These are phyloP conservation scores for Jaculus jaculus DNA, from an alignment of 2,113 vertebrate species.

Conservation along the genomic window DNA sequence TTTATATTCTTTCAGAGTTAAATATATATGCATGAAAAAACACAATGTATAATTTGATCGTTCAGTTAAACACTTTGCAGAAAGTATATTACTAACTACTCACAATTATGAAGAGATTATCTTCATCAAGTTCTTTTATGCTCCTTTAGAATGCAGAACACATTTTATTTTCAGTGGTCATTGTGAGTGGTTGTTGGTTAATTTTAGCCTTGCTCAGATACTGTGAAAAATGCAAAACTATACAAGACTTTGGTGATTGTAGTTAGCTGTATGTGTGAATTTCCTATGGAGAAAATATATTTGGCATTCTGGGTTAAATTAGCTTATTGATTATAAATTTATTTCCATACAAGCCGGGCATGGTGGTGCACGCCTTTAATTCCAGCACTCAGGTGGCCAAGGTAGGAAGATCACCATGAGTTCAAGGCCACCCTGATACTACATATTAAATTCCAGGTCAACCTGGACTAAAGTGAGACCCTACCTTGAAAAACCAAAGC, in stretches of 20 bases:
- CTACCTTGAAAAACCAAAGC: too few relatives aligned
- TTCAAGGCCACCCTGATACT: too few relatives aligned
- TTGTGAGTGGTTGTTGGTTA: neutral
- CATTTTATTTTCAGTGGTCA: neutral
- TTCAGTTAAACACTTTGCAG: neutral
- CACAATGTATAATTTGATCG: neutral
- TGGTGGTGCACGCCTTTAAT: too few relatives aligned
- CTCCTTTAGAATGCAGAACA: neutral
- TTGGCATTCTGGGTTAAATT: constrained; percentile 7
- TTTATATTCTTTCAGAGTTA: neutral
- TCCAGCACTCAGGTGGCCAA: too few relatives aligned
- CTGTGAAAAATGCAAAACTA: neutral
- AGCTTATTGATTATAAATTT: neutral
- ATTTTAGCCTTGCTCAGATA: neutral
- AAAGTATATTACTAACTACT: neutral
- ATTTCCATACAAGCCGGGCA: neutral
- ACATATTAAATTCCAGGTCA: too few relatives aligned
- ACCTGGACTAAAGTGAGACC: too few relatives aligned
- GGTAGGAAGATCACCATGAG: too few relatives aligned
- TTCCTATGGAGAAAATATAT: neutral
- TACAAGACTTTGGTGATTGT: neutral
- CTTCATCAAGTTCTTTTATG: neutral
- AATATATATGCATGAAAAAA: neutral
- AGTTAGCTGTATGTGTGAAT: neutral
- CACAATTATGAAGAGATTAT: neutral